Percentiles rank a stretch among this genome's conserved stretches.
Evolutionary conservation across 2,113 vertebrate species (phyloP).

Genomic region (Delphinapterus leucas): DNA sequence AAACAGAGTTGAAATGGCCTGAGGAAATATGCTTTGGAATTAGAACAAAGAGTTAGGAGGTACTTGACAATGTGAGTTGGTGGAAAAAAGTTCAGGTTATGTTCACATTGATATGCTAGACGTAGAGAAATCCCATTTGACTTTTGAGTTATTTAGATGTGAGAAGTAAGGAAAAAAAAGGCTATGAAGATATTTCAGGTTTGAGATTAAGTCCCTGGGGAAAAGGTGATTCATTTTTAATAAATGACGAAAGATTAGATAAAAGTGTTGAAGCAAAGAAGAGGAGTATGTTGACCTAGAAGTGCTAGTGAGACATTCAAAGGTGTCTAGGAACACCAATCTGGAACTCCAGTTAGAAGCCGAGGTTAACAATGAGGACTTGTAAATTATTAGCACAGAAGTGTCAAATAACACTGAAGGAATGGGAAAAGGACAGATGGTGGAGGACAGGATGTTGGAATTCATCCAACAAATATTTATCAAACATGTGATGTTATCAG

Average conservation of each 20-base stretch:
- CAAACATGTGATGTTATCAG: not conserved
- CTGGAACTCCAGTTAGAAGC: not conserved
- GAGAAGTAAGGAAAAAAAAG: not conserved
- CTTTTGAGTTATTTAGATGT: not conserved
- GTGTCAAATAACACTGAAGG: not conserved
- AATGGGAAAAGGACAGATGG: not conserved
- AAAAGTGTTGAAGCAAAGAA: not conserved
- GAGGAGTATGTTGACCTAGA: not conserved
- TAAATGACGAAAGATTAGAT: not conserved
- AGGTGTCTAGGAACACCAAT: not conserved
- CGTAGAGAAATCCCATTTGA: not conserved
- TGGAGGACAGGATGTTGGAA: constrained; percentile 15
- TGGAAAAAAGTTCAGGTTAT: not conserved
- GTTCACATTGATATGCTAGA: not conserved
- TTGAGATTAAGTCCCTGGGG: not conserved
- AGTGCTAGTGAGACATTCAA: not conserved
- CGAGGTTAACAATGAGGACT: not conserved
- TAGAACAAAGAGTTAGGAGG: not conserved
- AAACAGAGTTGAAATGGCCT: not conserved
- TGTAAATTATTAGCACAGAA: not conserved
- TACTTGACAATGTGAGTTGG: not conserved
- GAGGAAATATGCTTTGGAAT: not conserved
- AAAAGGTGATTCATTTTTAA: not conserved
- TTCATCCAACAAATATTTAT: constrained; percentile 45
- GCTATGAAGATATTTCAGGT: not conserved